Base-by-base conservation (phyloP, 2,888 invertebrate genomes). In the Watsonalla cultraria region DNA sequence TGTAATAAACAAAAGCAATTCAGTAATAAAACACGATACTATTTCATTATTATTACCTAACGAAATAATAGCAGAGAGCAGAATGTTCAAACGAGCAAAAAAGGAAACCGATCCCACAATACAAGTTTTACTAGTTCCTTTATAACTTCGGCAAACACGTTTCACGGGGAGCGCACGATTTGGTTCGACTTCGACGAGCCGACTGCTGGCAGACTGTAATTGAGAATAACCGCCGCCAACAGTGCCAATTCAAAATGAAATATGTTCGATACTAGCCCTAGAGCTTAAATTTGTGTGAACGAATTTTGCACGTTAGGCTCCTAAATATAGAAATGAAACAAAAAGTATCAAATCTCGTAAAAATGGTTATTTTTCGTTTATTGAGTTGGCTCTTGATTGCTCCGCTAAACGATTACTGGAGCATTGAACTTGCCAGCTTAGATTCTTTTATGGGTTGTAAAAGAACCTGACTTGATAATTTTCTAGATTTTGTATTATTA, bases 351-450 rank as follows among this genome's bases (percentile, higher is more conserved):
- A 70, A 75, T 74, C 80, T 82, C 77, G 79, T 86, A 83, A 86
- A 85, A 76, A 84, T 80, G 70, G 81, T 84, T 84, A 78, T 83
- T 83, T 82, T 79, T 79, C 80, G 77, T 82, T 84, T 83, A 80
- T 83, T 81, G 78, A 82, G 80, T 73, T 69, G 74, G 71, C 74
- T 78, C 69, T 76, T 78, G 77, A 84, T 81, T 78, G 77, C 80
- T 76, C 63, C 66, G 76, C 74, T 75, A 71, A 80, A 74, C 78
- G 73, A 80, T 76, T 78, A 78, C 70, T 75, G 66, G 86, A 80
- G 77, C 82, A 76, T 82, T 87, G 86, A 87, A 86, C 86, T 83
- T 82, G 68, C 62, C 62, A 62, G 69, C 75, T 78, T 70, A 65
- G 68, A 68, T 59, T 65, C 11, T 47, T 64, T 64, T 61, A 62